These are phyloP conservation scores for Leucozona laternaria DNA, from an alignment of 2,888 invertebrate species.

Conservation along the genomic window DNA sequence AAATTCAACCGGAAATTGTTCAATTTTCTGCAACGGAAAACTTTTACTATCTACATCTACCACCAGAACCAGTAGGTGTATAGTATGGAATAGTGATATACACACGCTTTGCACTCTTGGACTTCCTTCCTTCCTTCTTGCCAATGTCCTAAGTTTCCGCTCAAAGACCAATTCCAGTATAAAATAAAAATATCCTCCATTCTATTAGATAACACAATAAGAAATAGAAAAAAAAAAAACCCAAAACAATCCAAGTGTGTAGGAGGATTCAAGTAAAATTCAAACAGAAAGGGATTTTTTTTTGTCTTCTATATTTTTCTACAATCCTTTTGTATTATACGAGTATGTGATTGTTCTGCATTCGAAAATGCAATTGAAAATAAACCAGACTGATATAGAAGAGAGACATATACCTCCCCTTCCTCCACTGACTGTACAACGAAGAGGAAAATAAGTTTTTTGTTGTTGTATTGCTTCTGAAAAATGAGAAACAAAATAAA, in stretches of 20 bases:
- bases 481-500: slow-evolving; percentile 32
- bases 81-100: not conserved
- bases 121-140: slow-evolving; percentile 68
- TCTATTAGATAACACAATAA: slow-evolving; percentile 48
- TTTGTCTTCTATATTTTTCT: not conserved
- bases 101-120: slow-evolving; percentile 47
- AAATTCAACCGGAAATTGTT: slow-evolving; percentile 76
- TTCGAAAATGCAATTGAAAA: slow-evolving; percentile 69
- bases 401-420: too few relatives aligned
- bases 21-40: slow-evolving; percentile 76
- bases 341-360: slow-evolving; percentile 39
- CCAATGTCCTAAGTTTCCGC: slow-evolving; percentile 62
- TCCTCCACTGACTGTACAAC: too few relatives aligned
- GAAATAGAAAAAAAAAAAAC: slow-evolving; percentile 18
- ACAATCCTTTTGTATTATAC: not conserved
- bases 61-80: not conserved
- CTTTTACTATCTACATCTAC: slow-evolving; percentile 64
- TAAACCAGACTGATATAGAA: slow-evolving; percentile 49
- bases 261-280: slow-evolving; percentile 34
- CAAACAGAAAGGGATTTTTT: not conserved
- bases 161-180: slow-evolving; percentile 27
- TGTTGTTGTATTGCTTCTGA: not conserved
- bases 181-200: slow-evolving; percentile 20
- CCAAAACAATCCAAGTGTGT: slow-evolving; percentile 16
- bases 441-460: not conserved